Percentiles rank a stretch among this genome's conserved stretches.
phyloP scores from a whole-genome alignment of 2,797 vertebrate genomes.

The Galagoides demidoff region DNA sequence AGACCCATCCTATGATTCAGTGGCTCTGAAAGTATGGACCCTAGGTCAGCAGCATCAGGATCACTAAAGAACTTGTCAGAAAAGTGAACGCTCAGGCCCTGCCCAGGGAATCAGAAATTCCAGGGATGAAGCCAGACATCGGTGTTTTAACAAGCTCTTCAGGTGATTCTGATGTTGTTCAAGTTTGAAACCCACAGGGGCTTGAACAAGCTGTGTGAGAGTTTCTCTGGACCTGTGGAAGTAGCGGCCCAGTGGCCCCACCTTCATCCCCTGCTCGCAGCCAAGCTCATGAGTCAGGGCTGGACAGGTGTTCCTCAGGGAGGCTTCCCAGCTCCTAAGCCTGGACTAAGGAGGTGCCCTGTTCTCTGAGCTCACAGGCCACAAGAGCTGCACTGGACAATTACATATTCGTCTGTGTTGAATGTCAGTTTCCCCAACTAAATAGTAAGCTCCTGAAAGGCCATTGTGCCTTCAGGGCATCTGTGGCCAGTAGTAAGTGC shows the following conservation, averaged over 20 bases:
- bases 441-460: not conserved
- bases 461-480: not conserved
- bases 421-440: not conserved
- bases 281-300: not conserved
- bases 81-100: not conserved
- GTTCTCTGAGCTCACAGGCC: not conserved
- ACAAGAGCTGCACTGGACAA: not conserved
- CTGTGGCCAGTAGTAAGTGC: not conserved
- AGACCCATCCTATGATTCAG: not conserved
- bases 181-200: not conserved
- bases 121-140: not conserved
- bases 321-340: not conserved
- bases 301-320: not conserved
- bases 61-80: not conserved
- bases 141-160: not conserved
- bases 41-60: not conserved
- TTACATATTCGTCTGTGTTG: not conserved
- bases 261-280: not conserved
- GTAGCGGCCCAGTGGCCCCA: not conserved
- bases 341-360: not conserved
- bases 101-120: not conserved
- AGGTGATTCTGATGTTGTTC: not conserved
- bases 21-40: not conserved
- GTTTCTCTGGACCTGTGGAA: not conserved
- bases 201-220: not conserved